Conservation (phyloP, 2,888 invertebrate species). For the Eueremaeus valkanovi region DNA sequence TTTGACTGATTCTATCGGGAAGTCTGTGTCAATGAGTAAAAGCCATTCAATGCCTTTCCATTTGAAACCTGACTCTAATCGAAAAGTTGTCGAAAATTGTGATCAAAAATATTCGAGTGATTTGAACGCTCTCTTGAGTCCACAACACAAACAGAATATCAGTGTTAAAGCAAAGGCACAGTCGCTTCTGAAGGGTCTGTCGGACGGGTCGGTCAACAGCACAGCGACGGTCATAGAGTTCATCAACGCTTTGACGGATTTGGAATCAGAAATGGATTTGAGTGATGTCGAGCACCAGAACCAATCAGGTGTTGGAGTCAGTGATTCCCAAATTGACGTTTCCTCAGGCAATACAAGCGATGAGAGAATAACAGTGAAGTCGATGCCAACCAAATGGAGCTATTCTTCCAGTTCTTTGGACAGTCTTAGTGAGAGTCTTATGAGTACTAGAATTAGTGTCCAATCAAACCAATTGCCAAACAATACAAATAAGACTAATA, state of each 20-base stretch:
- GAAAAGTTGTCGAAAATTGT: background rate
- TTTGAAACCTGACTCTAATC: background rate
- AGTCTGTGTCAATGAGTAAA: conserved; percentile 11
- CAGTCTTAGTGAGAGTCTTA: background rate
- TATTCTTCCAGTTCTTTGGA: background rate
- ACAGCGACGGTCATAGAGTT: conserved; percentile 34
- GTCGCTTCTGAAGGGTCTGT: background rate
- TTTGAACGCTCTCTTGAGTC: conserved; percentile 36
- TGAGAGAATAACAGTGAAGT: background rate
- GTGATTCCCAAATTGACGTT: background rate
- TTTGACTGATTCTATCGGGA: background rate
- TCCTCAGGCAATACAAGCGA: background rate
- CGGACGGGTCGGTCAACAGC: conserved; percentile 36
- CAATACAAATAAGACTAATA: background rate
- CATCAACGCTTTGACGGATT: conserved; percentile 16
- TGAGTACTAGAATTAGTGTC: background rate
- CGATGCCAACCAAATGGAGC: background rate
- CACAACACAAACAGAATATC: conserved; percentile 21
- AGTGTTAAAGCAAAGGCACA: background rate
- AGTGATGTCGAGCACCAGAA: background rate
- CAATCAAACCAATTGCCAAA: background rate
- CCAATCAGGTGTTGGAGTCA: background rate
- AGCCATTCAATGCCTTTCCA: conserved; percentile 37
- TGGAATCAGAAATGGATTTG: background rate
- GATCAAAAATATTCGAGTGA: conserved; percentile 12